A percentile compares a stretch with the other conserved stretches of the same genome.
phyloP scores from a whole-genome alignment of 1,140 invertebrate species.

The Zaprionus ghesquierei region DNA sequence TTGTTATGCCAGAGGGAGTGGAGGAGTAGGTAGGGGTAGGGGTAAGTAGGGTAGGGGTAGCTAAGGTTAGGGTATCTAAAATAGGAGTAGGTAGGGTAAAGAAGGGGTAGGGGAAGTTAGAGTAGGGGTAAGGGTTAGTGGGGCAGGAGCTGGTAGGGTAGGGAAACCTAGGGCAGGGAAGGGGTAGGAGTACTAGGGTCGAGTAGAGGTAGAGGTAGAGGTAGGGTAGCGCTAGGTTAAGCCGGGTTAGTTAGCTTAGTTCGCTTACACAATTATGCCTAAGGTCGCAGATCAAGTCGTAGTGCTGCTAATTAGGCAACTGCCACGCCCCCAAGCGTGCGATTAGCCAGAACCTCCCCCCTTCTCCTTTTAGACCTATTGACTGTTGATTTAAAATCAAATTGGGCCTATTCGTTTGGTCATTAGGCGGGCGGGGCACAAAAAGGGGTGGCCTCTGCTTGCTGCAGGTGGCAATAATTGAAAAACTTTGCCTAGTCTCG shows the following conservation, averaged over 20 bases:
- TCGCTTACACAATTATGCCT: conserved; percentile 40
- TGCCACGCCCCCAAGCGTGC: not conserved
- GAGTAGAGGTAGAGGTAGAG: not conserved
- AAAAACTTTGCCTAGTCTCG: conserved; percentile 71
- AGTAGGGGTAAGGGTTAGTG: too few relatives aligned
- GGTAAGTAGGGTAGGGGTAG: not conserved
- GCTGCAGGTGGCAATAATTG: conserved; percentile 78
- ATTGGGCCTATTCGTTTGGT: conserved; percentile 37
- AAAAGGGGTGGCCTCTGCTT: conserved; percentile 2
- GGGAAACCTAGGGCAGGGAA: too few relatives aligned
- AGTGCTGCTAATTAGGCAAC: not conserved
- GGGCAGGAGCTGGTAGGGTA: too few relatives aligned
- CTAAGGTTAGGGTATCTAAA: too few relatives aligned
- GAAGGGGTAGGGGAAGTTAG: too few relatives aligned
- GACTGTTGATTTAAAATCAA: conserved; percentile 77
- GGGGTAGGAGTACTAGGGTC: not conserved
- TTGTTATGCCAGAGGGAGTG: conserved; percentile 30
- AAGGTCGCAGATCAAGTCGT: conserved; percentile 49
- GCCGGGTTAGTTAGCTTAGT: too few relatives aligned
- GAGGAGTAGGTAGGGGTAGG: not conserved
- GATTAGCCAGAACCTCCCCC: not conserved
- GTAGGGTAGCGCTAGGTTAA: too few relatives aligned
- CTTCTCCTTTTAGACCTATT: conserved; percentile 29
- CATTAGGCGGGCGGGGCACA: conserved; percentile 22
- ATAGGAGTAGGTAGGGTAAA: too few relatives aligned